phyloP scores from a whole-genome alignment of 2,113 vertebrate species.

The Falco punctatus region DNA sequence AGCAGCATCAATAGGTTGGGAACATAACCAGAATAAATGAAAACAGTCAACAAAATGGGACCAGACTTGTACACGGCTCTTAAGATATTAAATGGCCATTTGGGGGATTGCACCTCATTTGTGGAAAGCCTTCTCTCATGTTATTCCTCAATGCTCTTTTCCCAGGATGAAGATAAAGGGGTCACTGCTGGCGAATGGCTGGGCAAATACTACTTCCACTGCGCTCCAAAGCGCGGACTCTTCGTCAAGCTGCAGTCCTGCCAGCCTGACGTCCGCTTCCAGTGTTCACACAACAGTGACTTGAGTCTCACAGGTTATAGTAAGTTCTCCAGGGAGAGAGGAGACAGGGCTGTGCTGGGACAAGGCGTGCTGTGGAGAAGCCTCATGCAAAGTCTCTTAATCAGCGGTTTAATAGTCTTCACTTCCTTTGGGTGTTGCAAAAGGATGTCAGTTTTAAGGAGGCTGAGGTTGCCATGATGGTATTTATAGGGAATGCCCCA shows the following conservation, averaged over 20 bases:
- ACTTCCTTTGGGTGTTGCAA: accelerated
- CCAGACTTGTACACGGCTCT: not conserved
- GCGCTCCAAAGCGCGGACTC: conserved; percentile 74
- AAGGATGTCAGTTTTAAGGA: not conserved
- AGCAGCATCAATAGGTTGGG: not conserved
- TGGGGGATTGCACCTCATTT: not conserved
- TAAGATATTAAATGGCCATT: not conserved
- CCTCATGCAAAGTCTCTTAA: accelerated
- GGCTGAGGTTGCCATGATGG: too few species aligned
- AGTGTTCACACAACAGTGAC: not conserved
- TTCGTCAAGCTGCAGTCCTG: conserved; percentile 82
- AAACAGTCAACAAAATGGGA: not conserved
- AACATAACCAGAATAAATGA: not conserved
- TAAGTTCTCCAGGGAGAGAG: not conserved
- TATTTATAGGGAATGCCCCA: not conserved
- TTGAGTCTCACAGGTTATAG: not conserved
- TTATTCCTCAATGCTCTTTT: not conserved
- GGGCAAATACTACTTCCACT: conserved; percentile 70
- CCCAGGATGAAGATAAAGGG: conserved; percentile 79
- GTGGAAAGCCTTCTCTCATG: not conserved
- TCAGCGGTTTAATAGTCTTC: not conserved
- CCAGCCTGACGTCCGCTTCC: conserved; percentile 79
- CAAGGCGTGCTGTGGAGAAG: accelerated
- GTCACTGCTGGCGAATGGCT: conserved; percentile 77
- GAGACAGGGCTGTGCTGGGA: accelerated